A percentile compares a stretch with the other conserved stretches of the same genome.
phyloP scores from a whole-genome alignment of 2,888 invertebrate species.

The Disparrhopalites patrizii region DNA sequence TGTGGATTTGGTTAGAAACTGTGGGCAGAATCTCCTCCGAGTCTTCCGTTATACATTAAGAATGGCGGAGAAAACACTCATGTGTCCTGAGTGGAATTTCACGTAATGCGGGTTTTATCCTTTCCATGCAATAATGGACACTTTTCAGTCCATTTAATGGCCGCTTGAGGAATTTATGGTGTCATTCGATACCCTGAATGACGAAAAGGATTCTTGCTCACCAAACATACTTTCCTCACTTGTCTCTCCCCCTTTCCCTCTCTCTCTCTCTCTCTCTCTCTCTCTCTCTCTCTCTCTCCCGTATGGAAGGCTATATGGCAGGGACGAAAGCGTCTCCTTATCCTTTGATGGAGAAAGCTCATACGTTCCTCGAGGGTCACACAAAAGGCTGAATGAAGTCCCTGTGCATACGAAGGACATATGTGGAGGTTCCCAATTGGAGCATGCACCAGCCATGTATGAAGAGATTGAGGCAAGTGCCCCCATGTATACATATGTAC shows the following conservation, averaged over 20 bases:
- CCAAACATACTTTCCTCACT: conserved; percentile 18
- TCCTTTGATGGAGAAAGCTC: too few species aligned
- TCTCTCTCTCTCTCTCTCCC: background rate
- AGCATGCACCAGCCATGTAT: too few species aligned
- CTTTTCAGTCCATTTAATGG: conserved; percentile 49
- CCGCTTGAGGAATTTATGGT: conserved; percentile 47
- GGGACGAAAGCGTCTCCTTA: too few species aligned
- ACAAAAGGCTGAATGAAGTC: too few species aligned
- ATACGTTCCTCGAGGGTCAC: too few species aligned
- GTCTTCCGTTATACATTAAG: background rate
- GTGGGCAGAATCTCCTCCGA: conserved; percentile 1
- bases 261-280: background rate
- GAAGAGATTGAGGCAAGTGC: too few species aligned
- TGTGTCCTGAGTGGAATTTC: conserved; percentile 33
- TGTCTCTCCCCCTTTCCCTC: conserved; percentile 8
- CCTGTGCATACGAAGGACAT: too few species aligned
- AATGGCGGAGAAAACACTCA: conserved; percentile 20
- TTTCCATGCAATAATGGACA: conserved; percentile 47
- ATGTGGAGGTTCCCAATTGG: too few species aligned
- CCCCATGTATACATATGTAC: too few species aligned
- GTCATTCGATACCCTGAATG: conserved; percentile 45
- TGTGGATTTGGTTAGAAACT: conserved; percentile 23
- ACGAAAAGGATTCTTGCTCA: conserved; percentile 40
- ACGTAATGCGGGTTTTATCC: conserved; percentile 40
- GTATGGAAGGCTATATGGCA: too few species aligned